A percentile compares a stretch with the other conserved stretches of the same genome.
Conservation (phyloP, 2,113 vertebrate genomes). For the Macheiramphus alcinus region DNA sequence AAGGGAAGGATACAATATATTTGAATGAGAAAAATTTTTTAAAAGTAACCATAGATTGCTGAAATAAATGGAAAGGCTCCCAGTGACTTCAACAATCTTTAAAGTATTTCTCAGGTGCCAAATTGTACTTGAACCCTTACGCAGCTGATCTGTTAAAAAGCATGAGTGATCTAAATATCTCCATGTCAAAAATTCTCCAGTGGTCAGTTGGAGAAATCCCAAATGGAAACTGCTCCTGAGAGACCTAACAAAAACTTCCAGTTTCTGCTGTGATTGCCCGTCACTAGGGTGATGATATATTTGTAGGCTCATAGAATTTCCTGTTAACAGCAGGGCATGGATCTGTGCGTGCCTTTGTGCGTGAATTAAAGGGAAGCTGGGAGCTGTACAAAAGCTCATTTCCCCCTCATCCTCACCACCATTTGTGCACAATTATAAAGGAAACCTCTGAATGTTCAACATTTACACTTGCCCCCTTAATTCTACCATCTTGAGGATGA, state of each 20-base stretch:
- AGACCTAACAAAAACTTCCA: background rate
- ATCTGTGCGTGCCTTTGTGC: background rate
- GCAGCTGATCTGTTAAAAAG: background rate
- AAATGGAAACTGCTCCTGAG: background rate
- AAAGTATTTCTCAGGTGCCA: background rate
- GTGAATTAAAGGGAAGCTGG: background rate
- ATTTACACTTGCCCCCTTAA: background rate
- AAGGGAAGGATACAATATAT: background rate
- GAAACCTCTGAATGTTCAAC: background rate
- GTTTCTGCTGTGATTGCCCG: background rate
- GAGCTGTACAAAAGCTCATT: background rate
- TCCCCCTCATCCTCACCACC: background rate
- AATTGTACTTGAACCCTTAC: background rate
- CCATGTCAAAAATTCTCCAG: background rate
- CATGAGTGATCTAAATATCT: background rate
- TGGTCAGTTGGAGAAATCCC: background rate
- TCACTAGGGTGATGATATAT: background rate
- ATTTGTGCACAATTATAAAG: background rate
- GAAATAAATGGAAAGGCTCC: background rate
- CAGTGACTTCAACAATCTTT: background rate
- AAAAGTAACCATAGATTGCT: background rate
- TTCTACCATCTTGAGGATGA: background rate
- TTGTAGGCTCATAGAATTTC: background rate
- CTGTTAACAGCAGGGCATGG: background rate
- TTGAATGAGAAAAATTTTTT: background rate